Conservation (phyloP, 2,888 invertebrate genomes). For the Acleris cristana region DNA sequence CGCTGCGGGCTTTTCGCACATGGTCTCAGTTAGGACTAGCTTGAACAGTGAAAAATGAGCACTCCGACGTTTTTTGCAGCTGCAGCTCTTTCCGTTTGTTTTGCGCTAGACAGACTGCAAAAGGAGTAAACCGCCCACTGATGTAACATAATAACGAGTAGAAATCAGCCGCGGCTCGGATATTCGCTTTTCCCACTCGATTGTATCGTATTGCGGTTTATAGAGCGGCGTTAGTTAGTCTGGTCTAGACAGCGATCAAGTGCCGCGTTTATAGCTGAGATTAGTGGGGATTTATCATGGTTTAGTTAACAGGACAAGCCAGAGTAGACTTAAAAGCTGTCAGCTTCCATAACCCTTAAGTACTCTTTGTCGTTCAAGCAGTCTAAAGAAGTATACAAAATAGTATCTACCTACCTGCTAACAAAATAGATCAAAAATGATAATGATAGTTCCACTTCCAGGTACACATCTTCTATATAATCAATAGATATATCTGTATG, state of each 20-base stretch:
- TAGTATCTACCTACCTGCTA: too few relatives aligned
- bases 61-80: neutral
- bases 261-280: constrained; percentile 59
- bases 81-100: too few relatives aligned
- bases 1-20: constrained; percentile 19
- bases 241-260: constrained; percentile 65
- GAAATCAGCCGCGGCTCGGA: constrained; percentile 54
- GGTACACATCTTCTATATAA: too few relatives aligned
- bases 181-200: constrained; percentile 58
- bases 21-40: constrained; percentile 6
- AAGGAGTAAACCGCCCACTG: constrained; percentile 45
- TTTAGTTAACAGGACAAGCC: constrained; percentile 35
- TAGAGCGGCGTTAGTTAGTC: constrained; percentile 54
- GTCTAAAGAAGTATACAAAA: too few relatives aligned
- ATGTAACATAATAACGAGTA: constrained; percentile 57
- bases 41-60: constrained; percentile 5
- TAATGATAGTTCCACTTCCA: too few relatives aligned
- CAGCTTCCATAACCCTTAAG: too few relatives aligned
- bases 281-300: constrained; percentile 46
- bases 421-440: too few relatives aligned
- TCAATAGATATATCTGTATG: too few relatives aligned
- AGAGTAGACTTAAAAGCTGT: neutral
- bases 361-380: too few relatives aligned
- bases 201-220: constrained; percentile 69
- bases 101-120: neutral